Percentiles rank a stretch among this genome's conserved stretches.
Conservation (phyloP, 2,888 invertebrate species). For the Lasioglossum pauxillum region DNA sequence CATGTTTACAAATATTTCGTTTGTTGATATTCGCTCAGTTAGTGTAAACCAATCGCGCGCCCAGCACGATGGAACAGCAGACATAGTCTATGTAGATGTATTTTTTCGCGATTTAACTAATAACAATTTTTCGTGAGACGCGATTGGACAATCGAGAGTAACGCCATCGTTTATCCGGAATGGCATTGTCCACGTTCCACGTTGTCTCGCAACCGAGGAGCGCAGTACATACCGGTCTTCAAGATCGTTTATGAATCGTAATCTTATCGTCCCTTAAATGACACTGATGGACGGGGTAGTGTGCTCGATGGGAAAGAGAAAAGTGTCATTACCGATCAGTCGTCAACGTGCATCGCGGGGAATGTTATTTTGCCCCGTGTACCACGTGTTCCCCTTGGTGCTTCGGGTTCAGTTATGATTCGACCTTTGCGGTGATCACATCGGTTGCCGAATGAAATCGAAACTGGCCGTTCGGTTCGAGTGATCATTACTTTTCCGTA, state of each 20-base stretch:
- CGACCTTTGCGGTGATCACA: slow-evolving; percentile 37
- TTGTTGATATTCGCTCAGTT: not conserved
- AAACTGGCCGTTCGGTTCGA: slow-evolving; percentile 6
- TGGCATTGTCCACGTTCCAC: not conserved
- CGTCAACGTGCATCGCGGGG: not conserved
- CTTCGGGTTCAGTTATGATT: slow-evolving; percentile 37
- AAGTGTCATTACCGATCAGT: slow-evolving; percentile 9
- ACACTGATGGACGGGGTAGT: slow-evolving; percentile 1
- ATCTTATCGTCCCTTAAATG: slow-evolving; percentile 1
- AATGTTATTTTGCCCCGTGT: slow-evolving; percentile 16
- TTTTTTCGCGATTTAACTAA: slow-evolving; percentile 3
- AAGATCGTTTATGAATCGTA: not conserved
- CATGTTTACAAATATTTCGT: not conserved
- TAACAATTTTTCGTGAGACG: not conserved
- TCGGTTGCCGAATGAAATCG: slow-evolving; percentile 24
- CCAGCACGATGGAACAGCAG: not conserved
- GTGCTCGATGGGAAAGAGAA: not conserved
- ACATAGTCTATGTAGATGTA: not conserved
- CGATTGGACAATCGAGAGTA: slow-evolving; percentile 50
- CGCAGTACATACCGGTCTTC: not conserved
- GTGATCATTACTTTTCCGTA: not conserved
- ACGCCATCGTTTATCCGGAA: slow-evolving; percentile 30
- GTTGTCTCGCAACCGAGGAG: not conserved
- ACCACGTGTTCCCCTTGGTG: slow-evolving; percentile 33
- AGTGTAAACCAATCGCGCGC: not conserved